These are phyloP conservation scores for Oostethus manadensis DNA, from an alignment of 2,113 vertebrate species.

Conservation along the genomic window DNA sequence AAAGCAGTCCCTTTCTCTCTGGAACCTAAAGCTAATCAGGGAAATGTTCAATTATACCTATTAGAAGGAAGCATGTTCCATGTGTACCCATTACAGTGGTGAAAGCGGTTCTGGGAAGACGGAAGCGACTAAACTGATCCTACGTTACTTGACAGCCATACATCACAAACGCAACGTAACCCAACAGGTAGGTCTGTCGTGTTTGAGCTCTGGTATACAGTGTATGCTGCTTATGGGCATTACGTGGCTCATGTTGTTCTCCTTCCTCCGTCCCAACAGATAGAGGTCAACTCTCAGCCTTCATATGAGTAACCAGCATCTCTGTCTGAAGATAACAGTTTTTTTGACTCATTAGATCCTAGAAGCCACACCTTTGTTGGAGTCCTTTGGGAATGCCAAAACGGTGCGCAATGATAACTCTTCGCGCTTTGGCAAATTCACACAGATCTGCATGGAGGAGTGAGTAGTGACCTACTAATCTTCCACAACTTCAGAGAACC, in stretches of 20 bases:
- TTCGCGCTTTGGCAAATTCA: conserved; percentile 95
- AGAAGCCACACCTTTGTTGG: conserved; percentile 90
- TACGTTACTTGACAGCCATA: conserved; percentile 89
- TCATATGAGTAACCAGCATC: too few relatives aligned
- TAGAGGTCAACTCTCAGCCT: conserved; percentile 72
- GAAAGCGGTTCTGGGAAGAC: conserved; percentile 97
- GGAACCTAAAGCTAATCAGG: not conserved
- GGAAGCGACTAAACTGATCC: conserved; percentile 90
- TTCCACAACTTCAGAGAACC: not conserved
- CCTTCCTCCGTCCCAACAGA: conserved; percentile 59
- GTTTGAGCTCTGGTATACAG: not conserved
- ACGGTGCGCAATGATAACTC: conserved; percentile 96
- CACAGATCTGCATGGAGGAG: conserved; percentile 93
- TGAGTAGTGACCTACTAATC: conserved; percentile 68
- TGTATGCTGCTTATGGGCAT: not conserved
- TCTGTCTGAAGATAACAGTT: conserved; percentile 9
- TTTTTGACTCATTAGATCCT: conserved; percentile 77
- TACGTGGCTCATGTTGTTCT: not conserved
- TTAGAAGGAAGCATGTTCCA: not conserved
- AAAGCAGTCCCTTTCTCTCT: not conserved
- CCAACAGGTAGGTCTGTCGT: conserved; percentile 75
- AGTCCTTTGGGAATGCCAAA: conserved; percentile 98
- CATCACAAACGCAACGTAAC: conserved; percentile 83
- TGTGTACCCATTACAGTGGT: conserved; percentile 69
- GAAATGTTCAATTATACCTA: too few relatives aligned